A percentile compares a stretch with the other conserved stretches of the same genome.
Conservation (phyloP, 1,140 invertebrate species). For the Chironomus striatipennis region DNA sequence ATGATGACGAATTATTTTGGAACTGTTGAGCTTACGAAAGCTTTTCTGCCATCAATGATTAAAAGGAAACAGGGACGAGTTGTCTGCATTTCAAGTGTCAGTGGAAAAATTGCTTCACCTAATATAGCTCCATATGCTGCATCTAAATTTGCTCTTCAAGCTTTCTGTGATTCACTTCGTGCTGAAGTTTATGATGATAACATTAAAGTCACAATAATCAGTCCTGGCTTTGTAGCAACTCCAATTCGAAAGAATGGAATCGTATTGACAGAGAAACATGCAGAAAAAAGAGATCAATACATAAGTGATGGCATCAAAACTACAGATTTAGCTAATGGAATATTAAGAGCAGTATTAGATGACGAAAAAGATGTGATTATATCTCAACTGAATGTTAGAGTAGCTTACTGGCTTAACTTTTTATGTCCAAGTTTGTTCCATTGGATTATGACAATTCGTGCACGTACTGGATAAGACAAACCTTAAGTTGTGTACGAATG, state of each 20-base stretch:
- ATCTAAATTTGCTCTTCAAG: conserved; percentile 90
- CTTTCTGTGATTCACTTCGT: conserved; percentile 71
- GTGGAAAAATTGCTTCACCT: conserved; percentile 84
- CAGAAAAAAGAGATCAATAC: conserved; percentile 78
- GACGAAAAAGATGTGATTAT: conserved; percentile 65
- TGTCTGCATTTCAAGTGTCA: conserved; percentile 82
- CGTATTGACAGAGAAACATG: conserved; percentile 59
- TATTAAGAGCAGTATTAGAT: conserved; percentile 57
- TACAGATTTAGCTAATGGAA: conserved; percentile 58
- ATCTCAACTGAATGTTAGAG: conserved; percentile 52
- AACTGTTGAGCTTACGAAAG: conserved; percentile 82
- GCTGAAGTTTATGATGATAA: conserved; percentile 67
- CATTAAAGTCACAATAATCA: conserved; percentile 72
- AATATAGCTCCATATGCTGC: conserved; percentile 82
- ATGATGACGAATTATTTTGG: conserved; percentile 96
- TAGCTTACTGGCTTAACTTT: conserved; percentile 62
- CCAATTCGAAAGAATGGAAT: conserved; percentile 87
- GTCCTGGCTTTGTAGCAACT: conserved; percentile 87
- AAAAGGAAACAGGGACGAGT: conserved; percentile 69
- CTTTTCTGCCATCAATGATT: conserved; percentile 74
- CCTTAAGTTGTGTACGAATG: too few relatives aligned
- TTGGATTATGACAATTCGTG: conserved; percentile 65
- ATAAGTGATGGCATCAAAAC: conserved; percentile 67
- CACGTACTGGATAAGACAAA: conserved; percentile 31
- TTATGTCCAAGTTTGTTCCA: conserved; percentile 68